Conservation (phyloP, 2,888 invertebrate genomes). For the Digitonthophagus gazella region DNA sequence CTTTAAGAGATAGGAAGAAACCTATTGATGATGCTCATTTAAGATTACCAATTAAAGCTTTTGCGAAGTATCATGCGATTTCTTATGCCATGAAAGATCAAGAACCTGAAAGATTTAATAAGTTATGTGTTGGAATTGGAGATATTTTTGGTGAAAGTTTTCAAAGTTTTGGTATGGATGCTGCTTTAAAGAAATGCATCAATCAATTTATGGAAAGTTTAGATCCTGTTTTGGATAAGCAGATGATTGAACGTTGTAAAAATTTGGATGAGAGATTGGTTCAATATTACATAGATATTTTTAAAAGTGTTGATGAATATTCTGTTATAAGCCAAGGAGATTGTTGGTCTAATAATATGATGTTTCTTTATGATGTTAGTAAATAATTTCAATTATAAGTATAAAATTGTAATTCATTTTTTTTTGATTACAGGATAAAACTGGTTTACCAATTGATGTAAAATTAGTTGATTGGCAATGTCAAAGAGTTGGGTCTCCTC, state of each 20-base stretch:
- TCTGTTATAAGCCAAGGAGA: conserved; percentile 28
- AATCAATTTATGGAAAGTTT: conserved; percentile 7
- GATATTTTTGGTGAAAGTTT: not conserved
- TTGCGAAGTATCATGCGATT: conserved; percentile 18
- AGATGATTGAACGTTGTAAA: conserved; percentile 7
- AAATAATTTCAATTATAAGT: not conserved
- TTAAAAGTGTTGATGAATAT: not conserved
- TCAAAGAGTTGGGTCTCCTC: conserved; percentile 33
- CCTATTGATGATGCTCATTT: conserved; percentile 15
- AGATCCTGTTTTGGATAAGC: conserved; percentile 10
- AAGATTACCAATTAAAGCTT: conserved; percentile 5
- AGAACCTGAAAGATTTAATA: not conserved
- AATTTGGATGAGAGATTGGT: conserved; percentile 9
- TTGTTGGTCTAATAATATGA: conserved; percentile 32
- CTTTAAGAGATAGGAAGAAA: conserved; percentile 4
- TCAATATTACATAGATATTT: not conserved
- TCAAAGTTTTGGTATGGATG: not conserved
- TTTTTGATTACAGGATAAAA: conserved; percentile 22
- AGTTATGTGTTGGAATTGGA: not conserved
- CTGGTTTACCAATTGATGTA: conserved; percentile 9
- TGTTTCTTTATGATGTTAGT: conserved; percentile 27
- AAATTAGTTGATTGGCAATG: conserved; percentile 31
- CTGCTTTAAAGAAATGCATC: not conserved
- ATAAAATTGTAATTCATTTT: not conserved
- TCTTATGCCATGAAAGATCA: conserved; percentile 20